phyloP scores from a whole-genome alignment of 2,113 vertebrate species.

The Trinectes maculatus region DNA sequence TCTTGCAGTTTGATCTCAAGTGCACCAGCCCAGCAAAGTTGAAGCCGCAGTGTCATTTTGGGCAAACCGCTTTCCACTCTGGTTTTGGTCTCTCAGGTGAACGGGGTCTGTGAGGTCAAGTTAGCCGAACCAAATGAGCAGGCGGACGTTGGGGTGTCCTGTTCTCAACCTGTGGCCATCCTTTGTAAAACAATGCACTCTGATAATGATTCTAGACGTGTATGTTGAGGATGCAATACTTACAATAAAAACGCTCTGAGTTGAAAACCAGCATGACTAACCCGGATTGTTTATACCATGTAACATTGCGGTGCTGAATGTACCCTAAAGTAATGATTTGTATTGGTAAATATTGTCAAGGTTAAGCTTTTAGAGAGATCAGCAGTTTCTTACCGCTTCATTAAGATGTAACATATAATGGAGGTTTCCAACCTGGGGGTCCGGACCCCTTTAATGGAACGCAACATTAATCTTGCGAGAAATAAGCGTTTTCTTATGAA shows the following conservation, averaged over 20 bases:
- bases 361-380: not conserved
- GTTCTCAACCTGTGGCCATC: slow-evolving; percentile 75
- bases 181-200: slow-evolving; percentile 81
- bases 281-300: not conserved
- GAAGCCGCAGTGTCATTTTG: slow-evolving; percentile 28
- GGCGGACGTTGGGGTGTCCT: slow-evolving; percentile 48
- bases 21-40: slow-evolving; percentile 13
- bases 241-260: slow-evolving; percentile 81
- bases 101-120: slow-evolving; percentile 26
- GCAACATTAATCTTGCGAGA: no score
- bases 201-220: slow-evolving; percentile 73
- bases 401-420: not conserved
- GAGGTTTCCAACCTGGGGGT: not conserved
- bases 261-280: slow-evolving; percentile 69
- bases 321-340: not conserved
- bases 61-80: slow-evolving; percentile 28
- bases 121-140: slow-evolving; percentile 50
- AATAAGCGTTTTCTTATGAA: no score
- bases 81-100: slow-evolving; percentile 33
- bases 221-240: slow-evolving; percentile 82
- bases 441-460: no score
- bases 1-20: slow-evolving; percentile 39
- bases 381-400: no score
- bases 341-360: not conserved
- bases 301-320: not conserved